phyloP scores from a whole-genome alignment of 1,140 invertebrate species.

The Nebria ingens region DNA sequence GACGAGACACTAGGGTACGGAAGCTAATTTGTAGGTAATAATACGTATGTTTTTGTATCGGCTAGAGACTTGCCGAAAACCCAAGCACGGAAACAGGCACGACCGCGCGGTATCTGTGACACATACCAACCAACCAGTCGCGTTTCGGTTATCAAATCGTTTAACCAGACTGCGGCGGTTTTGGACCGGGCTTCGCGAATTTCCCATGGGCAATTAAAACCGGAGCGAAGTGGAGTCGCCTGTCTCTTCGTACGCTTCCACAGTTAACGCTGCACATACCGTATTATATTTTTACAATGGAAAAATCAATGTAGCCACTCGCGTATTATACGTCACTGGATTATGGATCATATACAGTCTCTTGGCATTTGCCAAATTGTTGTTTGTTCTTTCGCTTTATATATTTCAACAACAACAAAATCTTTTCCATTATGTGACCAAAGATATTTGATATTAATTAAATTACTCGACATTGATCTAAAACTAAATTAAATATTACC shows the following conservation, averaged over 20 bases:
- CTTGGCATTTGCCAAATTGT: too few relatives aligned
- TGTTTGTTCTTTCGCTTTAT: too few relatives aligned
- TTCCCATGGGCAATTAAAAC: slow-evolving; percentile 7
- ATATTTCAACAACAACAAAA: too few relatives aligned
- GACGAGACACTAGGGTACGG: background rate
- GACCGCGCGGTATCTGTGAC: background rate
- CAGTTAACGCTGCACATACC: background rate
- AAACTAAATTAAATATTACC: too few relatives aligned
- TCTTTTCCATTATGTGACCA: too few relatives aligned
- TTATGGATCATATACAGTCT: too few relatives aligned
- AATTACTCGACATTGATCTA: too few relatives aligned
- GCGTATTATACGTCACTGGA: too few relatives aligned
- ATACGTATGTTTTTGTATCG: slow-evolving; percentile 7
- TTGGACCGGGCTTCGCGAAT: slow-evolving; percentile 8
- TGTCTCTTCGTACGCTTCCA: background rate
- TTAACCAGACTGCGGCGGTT: slow-evolving; percentile 1
- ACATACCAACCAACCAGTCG: background rate
- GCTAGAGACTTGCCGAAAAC: background rate
- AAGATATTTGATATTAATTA: too few relatives aligned
- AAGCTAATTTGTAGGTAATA: slow-evolving; percentile 9
- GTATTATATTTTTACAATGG: too few relatives aligned
- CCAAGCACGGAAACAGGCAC: too few relatives aligned
- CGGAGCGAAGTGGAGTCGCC: background rate
- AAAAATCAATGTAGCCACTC: too few relatives aligned
- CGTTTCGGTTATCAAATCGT: slow-evolving; percentile 6